phyloP scores from a whole-genome alignment of 2,113 vertebrate genomes.

The Benitochromis conjunctus region DNA sequence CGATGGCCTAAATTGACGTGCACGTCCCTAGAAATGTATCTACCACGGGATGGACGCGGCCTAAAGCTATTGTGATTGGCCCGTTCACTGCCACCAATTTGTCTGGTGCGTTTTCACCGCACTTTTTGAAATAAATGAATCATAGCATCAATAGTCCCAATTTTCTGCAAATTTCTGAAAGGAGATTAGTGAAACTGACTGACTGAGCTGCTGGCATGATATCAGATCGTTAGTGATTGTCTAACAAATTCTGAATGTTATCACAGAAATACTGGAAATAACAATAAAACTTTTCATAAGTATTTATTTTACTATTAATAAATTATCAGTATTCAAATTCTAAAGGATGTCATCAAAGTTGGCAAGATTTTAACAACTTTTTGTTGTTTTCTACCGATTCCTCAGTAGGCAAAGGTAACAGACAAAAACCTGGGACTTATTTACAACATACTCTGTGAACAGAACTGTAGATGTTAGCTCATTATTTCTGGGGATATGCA shows the following conservation, averaged over 20 bases:
- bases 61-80: not conserved
- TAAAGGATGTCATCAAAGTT: not conserved
- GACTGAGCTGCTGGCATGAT: not conserved
- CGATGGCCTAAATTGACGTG: not conserved
- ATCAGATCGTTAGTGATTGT: not conserved
- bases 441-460: not conserved
- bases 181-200: not conserved
- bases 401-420: not conserved
- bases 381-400: not conserved
- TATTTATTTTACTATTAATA: not conserved
- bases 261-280: not conserved
- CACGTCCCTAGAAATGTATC: not conserved
- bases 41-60: not conserved
- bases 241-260: not conserved
- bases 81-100: not conserved
- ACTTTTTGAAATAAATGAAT: not conserved
- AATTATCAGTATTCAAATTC: not conserved
- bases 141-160: fast-evolving
- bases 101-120: not conserved
- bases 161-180: fast-evolving
- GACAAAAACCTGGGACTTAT: not conserved
- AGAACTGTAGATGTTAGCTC: not conserved
- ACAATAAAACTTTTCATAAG: not conserved
- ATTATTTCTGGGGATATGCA: not conserved
- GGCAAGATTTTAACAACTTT: too few relatives aligned